A percentile compares a stretch with the other conserved stretches of the same genome.
Conservation (phyloP, 2,113 vertebrate genomes). For the Stercorarius parasiticus region DNA sequence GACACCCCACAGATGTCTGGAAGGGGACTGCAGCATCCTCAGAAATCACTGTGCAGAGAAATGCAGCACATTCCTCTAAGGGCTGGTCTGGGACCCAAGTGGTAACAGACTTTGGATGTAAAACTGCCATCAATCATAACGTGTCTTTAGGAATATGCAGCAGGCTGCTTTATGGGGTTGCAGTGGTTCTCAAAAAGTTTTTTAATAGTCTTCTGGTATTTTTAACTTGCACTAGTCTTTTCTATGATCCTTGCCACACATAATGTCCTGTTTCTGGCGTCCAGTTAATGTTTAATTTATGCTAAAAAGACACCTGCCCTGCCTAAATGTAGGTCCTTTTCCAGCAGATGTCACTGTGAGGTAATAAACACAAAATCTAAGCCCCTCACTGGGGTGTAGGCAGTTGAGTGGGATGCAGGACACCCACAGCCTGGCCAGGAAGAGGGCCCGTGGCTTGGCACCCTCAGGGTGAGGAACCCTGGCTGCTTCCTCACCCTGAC, state of each 20-base stretch:
- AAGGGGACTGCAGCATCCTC: background rate
- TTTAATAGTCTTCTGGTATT: background rate
- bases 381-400: fast-evolving
- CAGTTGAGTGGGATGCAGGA: background rate
- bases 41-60: background rate
- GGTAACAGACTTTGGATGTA: fast-evolving
- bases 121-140: fast-evolving
- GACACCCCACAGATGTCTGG: background rate
- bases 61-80: fast-evolving
- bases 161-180: background rate
- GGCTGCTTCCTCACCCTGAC: background rate
- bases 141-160: fast-evolving
- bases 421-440: fast-evolving
- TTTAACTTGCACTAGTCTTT: background rate
- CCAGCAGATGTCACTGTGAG: slow-evolving; percentile 43
- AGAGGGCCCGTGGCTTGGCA: fast-evolving
- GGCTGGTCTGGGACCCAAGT: background rate
- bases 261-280: background rate
- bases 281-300: background rate
- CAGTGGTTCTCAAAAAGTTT: background rate
- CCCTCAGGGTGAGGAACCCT: background rate
- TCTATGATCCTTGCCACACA: background rate
- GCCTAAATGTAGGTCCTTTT: background rate
- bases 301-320: background rate
- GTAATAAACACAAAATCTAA: background rate